Percentiles rank a stretch among this genome's conserved stretches.
These are phyloP conservation scores for Zapornia atra DNA, from an alignment of 2,113 vertebrate species.

Conservation along the genomic window DNA sequence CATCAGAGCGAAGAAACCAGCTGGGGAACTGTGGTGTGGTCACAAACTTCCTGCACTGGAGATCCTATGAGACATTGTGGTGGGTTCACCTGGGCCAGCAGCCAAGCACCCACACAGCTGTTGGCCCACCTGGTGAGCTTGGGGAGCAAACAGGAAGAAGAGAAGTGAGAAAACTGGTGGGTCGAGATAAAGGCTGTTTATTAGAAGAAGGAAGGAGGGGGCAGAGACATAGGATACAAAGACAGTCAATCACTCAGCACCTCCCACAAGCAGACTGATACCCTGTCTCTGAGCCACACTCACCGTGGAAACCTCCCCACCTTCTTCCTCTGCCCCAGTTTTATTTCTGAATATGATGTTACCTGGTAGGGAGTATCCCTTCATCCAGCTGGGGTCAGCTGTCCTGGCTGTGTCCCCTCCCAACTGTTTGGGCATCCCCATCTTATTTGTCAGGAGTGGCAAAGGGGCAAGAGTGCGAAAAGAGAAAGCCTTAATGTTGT, in stretches of 20 bases:
- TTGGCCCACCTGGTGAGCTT: background rate
- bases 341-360: background rate
- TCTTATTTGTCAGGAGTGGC: rapidly evolving
- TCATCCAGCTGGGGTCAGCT: background rate
- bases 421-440: background rate
- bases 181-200: background rate
- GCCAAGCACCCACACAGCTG: background rate
- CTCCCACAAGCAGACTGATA: background rate
- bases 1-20: background rate
- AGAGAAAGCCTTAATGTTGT: background rate
- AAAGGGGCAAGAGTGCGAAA: background rate
- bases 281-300: background rate
- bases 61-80: background rate
- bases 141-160: background rate
- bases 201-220: background rate
- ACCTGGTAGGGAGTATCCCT: background rate
- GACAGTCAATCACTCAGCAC: background rate
- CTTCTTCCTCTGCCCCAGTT: background rate
- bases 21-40: background rate
- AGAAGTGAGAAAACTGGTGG: background rate
- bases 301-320: background rate
- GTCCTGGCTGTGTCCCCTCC: background rate
- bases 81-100: background rate
- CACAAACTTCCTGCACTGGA: background rate
- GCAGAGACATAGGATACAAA: background rate